phyloP scores from a whole-genome alignment of 2,113 vertebrate species.

The Sceloporus tristichus region DNA sequence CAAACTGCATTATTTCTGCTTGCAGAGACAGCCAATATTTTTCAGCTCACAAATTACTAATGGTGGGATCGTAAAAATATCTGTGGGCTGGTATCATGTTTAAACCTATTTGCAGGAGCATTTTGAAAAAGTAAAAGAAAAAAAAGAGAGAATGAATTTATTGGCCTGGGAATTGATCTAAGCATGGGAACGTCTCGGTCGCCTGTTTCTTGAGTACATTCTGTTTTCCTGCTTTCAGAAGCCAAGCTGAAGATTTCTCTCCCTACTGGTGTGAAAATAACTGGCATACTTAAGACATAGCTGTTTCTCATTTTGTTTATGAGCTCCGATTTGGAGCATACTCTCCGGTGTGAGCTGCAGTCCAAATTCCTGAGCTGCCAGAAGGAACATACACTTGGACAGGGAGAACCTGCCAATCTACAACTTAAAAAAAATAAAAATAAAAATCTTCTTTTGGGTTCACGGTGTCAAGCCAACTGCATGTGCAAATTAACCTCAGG shows the following conservation, averaged over 20 bases:
- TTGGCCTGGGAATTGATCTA: background rate
- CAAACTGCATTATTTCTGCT: no score
- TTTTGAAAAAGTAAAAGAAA: background rate
- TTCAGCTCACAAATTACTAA: background rate
- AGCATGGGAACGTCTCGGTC: background rate
- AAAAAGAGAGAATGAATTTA: no score
- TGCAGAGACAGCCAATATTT: background rate
- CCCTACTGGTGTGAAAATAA: conserved; percentile 23
- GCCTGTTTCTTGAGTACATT: background rate
- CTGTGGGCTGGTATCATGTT: background rate
- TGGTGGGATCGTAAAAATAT: background rate
- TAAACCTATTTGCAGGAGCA: background rate
- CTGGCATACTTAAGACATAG: conserved; percentile 12
- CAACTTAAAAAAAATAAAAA: background rate
- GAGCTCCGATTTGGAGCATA: background rate
- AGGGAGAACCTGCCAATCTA: conserved; percentile 15
- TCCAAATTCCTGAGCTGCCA: conserved; percentile 39
- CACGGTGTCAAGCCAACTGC: conserved; percentile 3
- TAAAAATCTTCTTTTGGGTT: background rate
- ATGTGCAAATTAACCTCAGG: background rate
- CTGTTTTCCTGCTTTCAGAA: background rate
- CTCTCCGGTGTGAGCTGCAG: background rate
- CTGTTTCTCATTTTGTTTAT: conserved; percentile 32
- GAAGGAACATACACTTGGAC: conserved; percentile 10
- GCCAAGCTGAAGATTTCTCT: background rate